Conservation (phyloP, 2,113 vertebrate species). For the Pithys albifrons region DNA sequence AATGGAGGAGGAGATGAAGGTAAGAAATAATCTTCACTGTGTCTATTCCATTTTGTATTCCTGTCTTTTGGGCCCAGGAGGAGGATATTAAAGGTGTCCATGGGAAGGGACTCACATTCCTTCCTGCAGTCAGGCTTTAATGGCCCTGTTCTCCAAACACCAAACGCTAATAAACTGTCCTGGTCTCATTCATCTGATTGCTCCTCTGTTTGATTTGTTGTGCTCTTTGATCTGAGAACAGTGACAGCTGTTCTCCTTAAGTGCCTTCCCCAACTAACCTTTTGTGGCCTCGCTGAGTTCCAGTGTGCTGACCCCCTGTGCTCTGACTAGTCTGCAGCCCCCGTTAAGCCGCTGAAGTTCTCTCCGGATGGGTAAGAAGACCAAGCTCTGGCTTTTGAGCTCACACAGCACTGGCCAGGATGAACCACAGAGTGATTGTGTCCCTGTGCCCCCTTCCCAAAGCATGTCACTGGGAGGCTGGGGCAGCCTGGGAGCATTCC, state of each 20-base stretch:
- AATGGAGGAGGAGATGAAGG: conserved; percentile 98
- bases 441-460: background rate
- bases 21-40: conserved; percentile 60
- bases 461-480: background rate
- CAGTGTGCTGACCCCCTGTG: conserved; percentile 29
- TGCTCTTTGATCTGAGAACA: background rate
- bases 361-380: conserved; percentile 27
- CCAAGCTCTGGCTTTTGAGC: conserved; percentile 27
- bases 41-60: background rate
- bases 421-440: background rate
- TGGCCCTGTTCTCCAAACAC: background rate
- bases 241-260: conserved; percentile 2
- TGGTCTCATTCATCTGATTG: background rate
- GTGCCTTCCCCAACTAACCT: conserved; percentile 10
- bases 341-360: background rate
- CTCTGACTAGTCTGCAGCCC: conserved; percentile 39
- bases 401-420: background rate
- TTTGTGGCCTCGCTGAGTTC: conserved; percentile 24
- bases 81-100: background rate
- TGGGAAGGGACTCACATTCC: background rate
- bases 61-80: background rate
- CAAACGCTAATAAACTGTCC: background rate
- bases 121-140: background rate
- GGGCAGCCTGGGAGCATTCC: background rate
- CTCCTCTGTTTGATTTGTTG: background rate